Conservation (phyloP, 1,140 invertebrate genomes). For the Caerostris extrusa region DNA sequence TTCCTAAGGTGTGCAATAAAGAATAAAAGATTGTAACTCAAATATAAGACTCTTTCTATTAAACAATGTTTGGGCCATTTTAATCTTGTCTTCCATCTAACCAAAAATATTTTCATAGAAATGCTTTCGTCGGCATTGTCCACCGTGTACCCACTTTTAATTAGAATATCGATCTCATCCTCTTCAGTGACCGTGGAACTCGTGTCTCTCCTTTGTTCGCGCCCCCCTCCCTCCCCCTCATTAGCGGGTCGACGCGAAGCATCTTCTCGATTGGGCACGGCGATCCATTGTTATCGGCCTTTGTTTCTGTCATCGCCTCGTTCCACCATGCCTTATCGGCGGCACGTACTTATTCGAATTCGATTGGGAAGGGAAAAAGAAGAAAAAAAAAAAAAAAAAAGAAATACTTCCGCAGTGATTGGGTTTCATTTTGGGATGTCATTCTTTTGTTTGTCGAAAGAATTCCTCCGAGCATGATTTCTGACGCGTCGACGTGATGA, state of each 20-base stretch:
- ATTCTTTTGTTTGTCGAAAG: neutral
- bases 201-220: neutral
- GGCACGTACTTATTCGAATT: slow-evolving; percentile 2
- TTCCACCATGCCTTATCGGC: neutral
- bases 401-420: neutral
- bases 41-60: too few relatives aligned
- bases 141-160: neutral
- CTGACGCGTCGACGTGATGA: neutral
- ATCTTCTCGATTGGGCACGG: neutral
- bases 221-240: neutral
- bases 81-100: neutral
- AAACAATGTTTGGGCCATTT: neutral
- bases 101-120: neutral
- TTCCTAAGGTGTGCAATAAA: too few relatives aligned
- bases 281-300: slow-evolving; percentile 15
- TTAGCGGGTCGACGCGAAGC: slow-evolving; percentile 3
- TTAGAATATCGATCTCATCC: neutral
- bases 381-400: neutral
- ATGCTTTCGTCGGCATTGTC: neutral
- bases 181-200: neutral
- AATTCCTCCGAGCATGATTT: neutral
- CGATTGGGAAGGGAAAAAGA: neutral
- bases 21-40: too few relatives aligned
- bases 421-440: neutral
- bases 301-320: neutral